phyloP scores from a whole-genome alignment of 37 sponge, comb jelly and placozoan genomes.

The Beroe forskalii region DNA sequence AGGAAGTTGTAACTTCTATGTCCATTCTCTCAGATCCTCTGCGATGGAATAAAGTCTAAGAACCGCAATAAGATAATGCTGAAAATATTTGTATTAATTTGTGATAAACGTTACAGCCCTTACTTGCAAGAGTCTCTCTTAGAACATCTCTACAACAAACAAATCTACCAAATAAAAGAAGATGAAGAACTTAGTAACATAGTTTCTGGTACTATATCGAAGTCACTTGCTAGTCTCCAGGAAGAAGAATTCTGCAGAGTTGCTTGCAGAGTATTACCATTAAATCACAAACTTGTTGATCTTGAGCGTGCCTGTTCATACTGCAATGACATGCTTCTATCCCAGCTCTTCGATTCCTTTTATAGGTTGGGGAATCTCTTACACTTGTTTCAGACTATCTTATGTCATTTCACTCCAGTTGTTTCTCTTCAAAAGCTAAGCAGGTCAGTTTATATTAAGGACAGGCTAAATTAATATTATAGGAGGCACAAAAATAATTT shows the following conservation, averaged over 20 bases:
- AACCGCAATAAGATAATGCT: constrained; percentile 18
- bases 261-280: neutral
- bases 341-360: neutral
- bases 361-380: neutral
- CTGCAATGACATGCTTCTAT: neutral
- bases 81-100: neutral
- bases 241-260: constrained; percentile 1
- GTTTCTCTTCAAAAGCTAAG: neutral
- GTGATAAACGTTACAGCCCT: neutral
- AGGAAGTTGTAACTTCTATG: neutral
- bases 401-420: neutral
- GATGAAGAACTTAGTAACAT: neutral
- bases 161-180: constrained; percentile 12
- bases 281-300: neutral
- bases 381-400: neutral
- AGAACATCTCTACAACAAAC: neutral
- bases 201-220: neutral
- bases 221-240: neutral
- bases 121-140: neutral
- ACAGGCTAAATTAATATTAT: too few relatives aligned
- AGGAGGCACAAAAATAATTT: too few relatives aligned
- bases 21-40: neutral
- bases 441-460: neutral
- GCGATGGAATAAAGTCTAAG: constrained; percentile 1
- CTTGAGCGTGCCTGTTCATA: neutral